Conservation (phyloP, 2,797 vertebrate genomes). For the Vireo griseus region DNA sequence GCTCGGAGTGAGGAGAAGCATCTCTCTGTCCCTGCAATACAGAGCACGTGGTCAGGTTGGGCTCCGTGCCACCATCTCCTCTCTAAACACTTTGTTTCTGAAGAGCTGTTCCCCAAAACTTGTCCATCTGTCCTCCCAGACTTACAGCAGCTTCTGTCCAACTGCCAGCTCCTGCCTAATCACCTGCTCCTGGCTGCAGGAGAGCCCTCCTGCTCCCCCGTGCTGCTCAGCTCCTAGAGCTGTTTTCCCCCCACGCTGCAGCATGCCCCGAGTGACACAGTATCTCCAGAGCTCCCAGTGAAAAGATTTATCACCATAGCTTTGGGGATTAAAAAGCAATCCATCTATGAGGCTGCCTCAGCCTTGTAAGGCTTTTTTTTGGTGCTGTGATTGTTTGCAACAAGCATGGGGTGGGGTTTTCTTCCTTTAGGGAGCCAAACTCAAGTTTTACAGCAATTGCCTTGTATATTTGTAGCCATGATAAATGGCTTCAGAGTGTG, state of each 20-base stretch:
- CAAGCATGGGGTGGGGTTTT: not conserved
- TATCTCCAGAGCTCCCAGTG: not conserved
- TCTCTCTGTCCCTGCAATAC: not conserved
- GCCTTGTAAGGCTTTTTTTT: slow-evolving; percentile 65
- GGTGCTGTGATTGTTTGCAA: slow-evolving; percentile 5
- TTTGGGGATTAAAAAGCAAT: slow-evolving; percentile 63
- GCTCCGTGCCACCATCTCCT: not conserved
- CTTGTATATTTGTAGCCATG: not conserved
- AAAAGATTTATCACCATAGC: slow-evolving; percentile 51
- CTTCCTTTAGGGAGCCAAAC: not conserved
- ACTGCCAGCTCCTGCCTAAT: not conserved
- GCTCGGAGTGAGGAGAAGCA: not conserved
- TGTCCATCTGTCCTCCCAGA: not conserved
- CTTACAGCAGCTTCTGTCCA: not conserved
- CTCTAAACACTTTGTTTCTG: not conserved
- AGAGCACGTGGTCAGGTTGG: rapidly evolving
- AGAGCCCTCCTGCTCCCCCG: not conserved
- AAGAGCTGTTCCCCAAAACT: not conserved
- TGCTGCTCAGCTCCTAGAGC: not conserved
- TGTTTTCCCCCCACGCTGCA: rapidly evolving
- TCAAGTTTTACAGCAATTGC: slow-evolving; percentile 2
- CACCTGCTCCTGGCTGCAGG: rapidly evolving
- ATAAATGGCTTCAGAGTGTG: not conserved
- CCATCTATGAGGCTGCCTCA: slow-evolving; percentile 25
- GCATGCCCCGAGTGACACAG: not conserved